Conservation (phyloP, 2,888 invertebrate genomes). For the Hyposoter didymator region DNA sequence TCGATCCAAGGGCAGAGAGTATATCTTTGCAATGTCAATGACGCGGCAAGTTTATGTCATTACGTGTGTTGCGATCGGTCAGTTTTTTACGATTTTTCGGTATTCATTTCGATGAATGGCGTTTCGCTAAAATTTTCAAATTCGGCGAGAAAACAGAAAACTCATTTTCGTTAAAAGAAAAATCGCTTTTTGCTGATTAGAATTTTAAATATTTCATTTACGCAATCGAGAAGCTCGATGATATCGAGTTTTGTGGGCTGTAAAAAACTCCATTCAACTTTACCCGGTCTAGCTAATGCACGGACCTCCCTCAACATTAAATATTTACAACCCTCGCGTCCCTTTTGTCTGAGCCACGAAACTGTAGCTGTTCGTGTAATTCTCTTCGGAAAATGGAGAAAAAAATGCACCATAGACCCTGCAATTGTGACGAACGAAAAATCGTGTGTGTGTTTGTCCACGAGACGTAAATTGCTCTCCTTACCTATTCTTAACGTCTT, state of each 20-base stretch:
- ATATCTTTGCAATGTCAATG: slow-evolving; percentile 39
- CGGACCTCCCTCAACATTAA: slow-evolving; percentile 49
- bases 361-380: slow-evolving; percentile 12
- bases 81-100: neutral
- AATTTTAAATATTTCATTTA: slow-evolving; percentile 3
- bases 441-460: slow-evolving; percentile 40
- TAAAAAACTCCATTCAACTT: slow-evolving; percentile 61
- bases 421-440: slow-evolving; percentile 6
- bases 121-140: neutral
- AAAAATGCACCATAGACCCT: slow-evolving; percentile 2
- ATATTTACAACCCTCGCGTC: slow-evolving; percentile 51
- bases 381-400: slow-evolving; percentile 5
- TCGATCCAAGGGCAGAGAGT: slow-evolving; percentile 36
- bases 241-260: slow-evolving; percentile 27
- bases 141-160: neutral
- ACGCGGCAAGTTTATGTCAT: slow-evolving; percentile 53
- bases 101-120: neutral
- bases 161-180: neutral
- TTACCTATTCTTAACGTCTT: slow-evolving; percentile 63
- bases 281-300: slow-evolving; percentile 15
- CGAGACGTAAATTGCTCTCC: slow-evolving; percentile 52
- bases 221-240: slow-evolving; percentile 64
- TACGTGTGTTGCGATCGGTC: slow-evolving; percentile 45
- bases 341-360: neutral
- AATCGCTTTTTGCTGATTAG: neutral